Base-by-base conservation (phyloP, 2,888 invertebrate species). In the Dexiosoma caninum region DNA sequence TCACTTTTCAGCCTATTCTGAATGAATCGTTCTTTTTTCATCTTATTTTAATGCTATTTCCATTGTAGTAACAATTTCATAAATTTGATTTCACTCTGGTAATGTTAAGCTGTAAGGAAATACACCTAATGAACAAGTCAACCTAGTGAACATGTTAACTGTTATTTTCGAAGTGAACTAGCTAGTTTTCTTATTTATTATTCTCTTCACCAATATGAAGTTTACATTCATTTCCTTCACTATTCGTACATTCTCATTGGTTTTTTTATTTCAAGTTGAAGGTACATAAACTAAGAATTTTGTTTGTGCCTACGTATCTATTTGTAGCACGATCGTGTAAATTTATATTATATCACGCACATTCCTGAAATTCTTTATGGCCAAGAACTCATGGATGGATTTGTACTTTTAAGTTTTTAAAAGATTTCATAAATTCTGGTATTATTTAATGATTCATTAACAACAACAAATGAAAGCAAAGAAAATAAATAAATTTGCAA, bases 341-440 rank as follows among this genome's bases (percentile, higher is more conserved):
- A n/a, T n/a, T n/a, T n/a, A n/a, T n/a, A n/a, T n/a, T n/a, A n/a
- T n/a, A n/a, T n/a, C n/a, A 6, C 12, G 64, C 42, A 49, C 66
- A 76, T 80, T 80, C 66, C 71, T 76, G 16, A 64, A 42, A 80
- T 80, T 59, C 60, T 76, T 80, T 67, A 27, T 30, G 46, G 14
- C 55, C 21, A 71, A 49, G 66, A 64, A 35, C 32, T 59, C 66
- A 64, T 62, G 62, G 32, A 70, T 69, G 75, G 55, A 76, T 71
- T 80, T 80, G 80, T 76, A 76, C 76, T 76, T 53, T 76, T 35
- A 53, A 35, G 27, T 62, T 14, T 21, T 57, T 59, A 16, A 27
- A 37, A 59, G 44, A 74, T 49, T n/a, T 49, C 14, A 16, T 32
- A 30, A n/a, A 57, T 51, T 16, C 44, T 19, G 8, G 30, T 35